Evolutionary conservation across 1,140 invertebrate species (phyloP), one percentile per base, ranked within the genome.

Genomic region (Drosophila sturtevanti): DNA sequence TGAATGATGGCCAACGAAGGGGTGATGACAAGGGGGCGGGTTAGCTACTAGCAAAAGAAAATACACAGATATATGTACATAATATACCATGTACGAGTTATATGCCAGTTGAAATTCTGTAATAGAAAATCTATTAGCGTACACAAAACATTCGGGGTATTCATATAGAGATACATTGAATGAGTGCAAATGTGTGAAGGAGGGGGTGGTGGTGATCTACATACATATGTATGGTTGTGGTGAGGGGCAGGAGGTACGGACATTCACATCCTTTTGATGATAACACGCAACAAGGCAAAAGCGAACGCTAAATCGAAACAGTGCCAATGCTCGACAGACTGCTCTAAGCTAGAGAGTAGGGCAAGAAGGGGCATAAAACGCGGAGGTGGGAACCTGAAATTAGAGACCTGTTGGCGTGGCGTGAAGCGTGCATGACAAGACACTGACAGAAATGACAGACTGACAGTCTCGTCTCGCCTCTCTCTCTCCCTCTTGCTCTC

Each of bases 81-180:
- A 24, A 31, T 0, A 31, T 31, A 31, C 22, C 4, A 31, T 31
- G 6, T 31, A 31, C 27, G 5, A 6, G 7, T 11, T 35, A 12
- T 10, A 38, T 18, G 27, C 0, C 27, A 18, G 35, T 54, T 35
- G 63, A 54, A 61, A 61, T 21, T 54, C 34, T 48, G 71, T 86
- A 89, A 87, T 87, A 89, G 76, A 68, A 87, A 87, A 87, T 82
- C 84, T 87, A 87, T 87, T 87, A 87, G 84, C 79, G 76, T 58
- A 58, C 51, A 68, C 73, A 79, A 72, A 59, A 68, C 52, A 67
- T 44, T 31, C 27, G 27, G 0, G 6, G 27, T 6, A 31, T 31
- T 31, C 6, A 31, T 31, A 31, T 31, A 31, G 41, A 44, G 41
- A 18, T 2, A 16, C 14, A 1, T 16, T 7, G 27, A 44, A 11